Evolutionary conservation across 1,140 invertebrate species (phyloP).

Genomic region (Coboldia fuscipes): DNA sequence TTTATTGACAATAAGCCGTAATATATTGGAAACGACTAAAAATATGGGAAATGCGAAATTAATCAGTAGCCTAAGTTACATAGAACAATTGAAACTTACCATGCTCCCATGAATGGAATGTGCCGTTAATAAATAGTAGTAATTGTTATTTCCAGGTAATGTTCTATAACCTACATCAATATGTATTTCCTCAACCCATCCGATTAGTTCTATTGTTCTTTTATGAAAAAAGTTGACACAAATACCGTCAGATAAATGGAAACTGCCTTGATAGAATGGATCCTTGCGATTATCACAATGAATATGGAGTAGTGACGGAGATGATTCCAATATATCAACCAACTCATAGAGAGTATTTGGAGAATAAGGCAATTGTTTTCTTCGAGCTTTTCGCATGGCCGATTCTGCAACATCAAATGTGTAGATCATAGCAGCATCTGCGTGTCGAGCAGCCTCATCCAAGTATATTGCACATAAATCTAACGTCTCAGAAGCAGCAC

Average conservation of each 20-base stretch:
- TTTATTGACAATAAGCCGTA: conserved; percentile 2
- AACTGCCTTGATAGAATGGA: conserved; percentile 2
- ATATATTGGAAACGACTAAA: conserved; percentile 2
- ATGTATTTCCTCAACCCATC: conserved; percentile 3
- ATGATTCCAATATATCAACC: background rate
- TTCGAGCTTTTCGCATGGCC: conserved; percentile 5
- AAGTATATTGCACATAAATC: conserved; percentile 4
- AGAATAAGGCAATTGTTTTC: conserved; percentile 3
- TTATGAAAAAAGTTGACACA: conserved; percentile 4
- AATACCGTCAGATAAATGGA: background rate
- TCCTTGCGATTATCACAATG: conserved; percentile 2
- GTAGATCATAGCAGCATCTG: conserved; percentile 4
- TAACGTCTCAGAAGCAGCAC: conserved; percentile 2
- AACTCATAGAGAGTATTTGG: conserved; percentile 3
- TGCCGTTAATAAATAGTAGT: conserved; percentile 1
- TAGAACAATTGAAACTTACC: too few relatives aligned
- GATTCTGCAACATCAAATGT: conserved; percentile 3
- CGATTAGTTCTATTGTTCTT: conserved; percentile 3
- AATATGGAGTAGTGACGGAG: conserved; percentile 1
- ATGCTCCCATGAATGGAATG: conserved; percentile 3
- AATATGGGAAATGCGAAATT: background rate
- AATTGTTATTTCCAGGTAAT: background rate
- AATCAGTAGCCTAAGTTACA: background rate
- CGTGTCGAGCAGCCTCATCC: conserved; percentile 4
- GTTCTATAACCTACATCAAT: background rate